These are phyloP conservation scores for Drosophila robusta DNA, from an alignment of 2,888 invertebrate genomes.

Conservation along the genomic window DNA sequence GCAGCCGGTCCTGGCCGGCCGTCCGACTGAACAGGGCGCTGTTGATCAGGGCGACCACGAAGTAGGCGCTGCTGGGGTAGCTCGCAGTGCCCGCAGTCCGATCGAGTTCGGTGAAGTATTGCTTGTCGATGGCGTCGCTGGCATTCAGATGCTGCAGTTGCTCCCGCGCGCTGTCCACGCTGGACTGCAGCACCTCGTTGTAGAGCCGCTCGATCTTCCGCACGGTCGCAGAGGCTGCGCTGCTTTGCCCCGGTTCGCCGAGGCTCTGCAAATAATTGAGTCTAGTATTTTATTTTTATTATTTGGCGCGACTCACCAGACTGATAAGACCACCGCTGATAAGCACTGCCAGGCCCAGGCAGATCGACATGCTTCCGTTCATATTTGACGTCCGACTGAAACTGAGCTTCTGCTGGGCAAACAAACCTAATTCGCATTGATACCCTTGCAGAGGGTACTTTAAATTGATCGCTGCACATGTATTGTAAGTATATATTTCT, in stretches of 20 bases:
- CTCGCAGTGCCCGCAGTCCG: conserved; percentile 19
- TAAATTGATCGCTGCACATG: too few species aligned
- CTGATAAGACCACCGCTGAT: conserved; percentile 58
- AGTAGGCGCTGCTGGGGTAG: conserved; percentile 62
- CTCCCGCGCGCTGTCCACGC: conserved; percentile 33
- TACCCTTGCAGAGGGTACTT: too few species aligned
- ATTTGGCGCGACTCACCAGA: conserved; percentile 39
- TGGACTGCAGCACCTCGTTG: conserved; percentile 50
- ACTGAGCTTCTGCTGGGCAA: conserved; percentile 36
- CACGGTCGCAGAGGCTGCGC: conserved; percentile 9
- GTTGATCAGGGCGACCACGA: conserved; percentile 52
- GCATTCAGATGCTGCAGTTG: conserved; percentile 14
- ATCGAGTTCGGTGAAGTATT: conserved; percentile 58
- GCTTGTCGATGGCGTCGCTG: conserved; percentile 45
- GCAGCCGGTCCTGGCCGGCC: conserved; percentile 30
- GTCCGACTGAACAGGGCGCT: conserved; percentile 27
- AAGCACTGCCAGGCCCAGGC: conserved; percentile 29
- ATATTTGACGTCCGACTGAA: conserved; percentile 16
- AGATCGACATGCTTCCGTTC: conserved; percentile 39
- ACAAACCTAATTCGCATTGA: neutral
- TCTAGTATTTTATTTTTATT: too few species aligned
- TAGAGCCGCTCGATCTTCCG: conserved; percentile 52
- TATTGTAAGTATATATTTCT: too few species aligned
- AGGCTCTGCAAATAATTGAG: conserved; percentile 26
- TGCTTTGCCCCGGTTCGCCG: conserved; percentile 9